Base-by-base conservation (phyloP, 2,888 invertebrate species). In the Dryobotodes eremita region DNA sequence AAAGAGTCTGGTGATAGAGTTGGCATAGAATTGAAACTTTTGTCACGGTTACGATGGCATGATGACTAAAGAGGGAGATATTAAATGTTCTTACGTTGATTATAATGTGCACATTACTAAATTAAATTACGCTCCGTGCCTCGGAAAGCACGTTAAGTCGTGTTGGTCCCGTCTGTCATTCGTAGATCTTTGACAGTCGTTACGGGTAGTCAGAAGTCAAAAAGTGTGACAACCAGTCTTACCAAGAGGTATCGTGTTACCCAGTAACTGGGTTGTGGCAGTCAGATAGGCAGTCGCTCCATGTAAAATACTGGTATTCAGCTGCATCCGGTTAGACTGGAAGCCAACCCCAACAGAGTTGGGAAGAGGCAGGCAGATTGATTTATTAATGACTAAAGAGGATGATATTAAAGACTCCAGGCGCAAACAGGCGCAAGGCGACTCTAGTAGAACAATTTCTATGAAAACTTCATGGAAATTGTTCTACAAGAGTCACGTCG, bases 1-100 rank as follows among this genome's bases (percentile, higher is more conserved):
- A 78, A 66, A 82, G 79, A 31, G 78, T 53, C 70, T 71, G 66
- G 57, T 42, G 36, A 36, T 42, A 50, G 55, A 77, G 53, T 78
- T 83, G 81, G 81, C 68, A 62, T 53, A 50, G 61, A 77, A 59
- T 31, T 57, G 15, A 55, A 65, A 59, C n/a, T 59, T 0, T 73
- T 65, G 78, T 72, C 57, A 26, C 15, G 4, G 64, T 36, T 68
- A 50, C 50, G 17, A 31, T 11, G 17, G 5, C n/a, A 64, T 48
- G 26, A 42, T 31, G 50, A 57, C 57, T 61, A 42, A 55, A 61
- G 23, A 48, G 53, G 31, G 6, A 36, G 5, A 13, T 42, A n/a
- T 31, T 17, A 57, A 71, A 31, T 15, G 26, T 50, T 42, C 17
- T 61, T 64, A 50, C 5, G 26, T 42, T 11, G 26, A 15, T 31